phyloP scores from a whole-genome alignment of 1,140 invertebrate species.

The Melanaphis sacchari region DNA sequence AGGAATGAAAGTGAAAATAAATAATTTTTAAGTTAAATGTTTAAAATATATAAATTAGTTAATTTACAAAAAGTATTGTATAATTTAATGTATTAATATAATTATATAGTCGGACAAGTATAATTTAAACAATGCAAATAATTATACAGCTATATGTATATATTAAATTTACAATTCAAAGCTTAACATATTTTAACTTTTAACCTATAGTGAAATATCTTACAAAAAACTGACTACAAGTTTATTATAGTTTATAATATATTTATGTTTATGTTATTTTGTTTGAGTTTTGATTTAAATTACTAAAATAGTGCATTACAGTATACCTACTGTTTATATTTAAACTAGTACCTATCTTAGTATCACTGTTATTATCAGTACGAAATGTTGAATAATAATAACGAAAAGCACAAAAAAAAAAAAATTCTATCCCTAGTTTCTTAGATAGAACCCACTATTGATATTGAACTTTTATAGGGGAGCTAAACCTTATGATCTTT shows the following conservation, averaged over 20 bases:
- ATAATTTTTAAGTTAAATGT: neutral
- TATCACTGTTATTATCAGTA: neutral
- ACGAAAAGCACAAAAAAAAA: neutral
- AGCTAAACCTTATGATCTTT: neutral
- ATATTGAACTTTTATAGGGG: too few species aligned
- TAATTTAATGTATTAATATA: too few species aligned
- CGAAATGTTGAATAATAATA: neutral
- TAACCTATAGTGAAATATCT: too few species aligned
- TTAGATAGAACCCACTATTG: neutral
- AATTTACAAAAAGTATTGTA: neutral
- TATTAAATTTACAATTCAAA: too few species aligned
- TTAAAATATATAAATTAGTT: neutral
- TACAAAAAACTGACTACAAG: too few species aligned
- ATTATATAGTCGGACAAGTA: too few species aligned
- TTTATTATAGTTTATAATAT: too few species aligned
- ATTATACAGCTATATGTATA: too few species aligned
- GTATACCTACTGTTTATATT: neutral
- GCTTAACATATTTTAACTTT: too few species aligned
- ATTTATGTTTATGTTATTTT: too few species aligned
- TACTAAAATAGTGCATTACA: neutral
- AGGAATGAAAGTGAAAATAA: neutral
- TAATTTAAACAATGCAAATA: too few species aligned
- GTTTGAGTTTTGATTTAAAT: neutral
- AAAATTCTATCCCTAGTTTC: neutral
- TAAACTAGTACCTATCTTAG: neutral